Percentiles rank a stretch among this genome's conserved stretches.
Evolutionary conservation across 2,113 vertebrate species (phyloP).

Genomic region (Lota lota): DNA sequence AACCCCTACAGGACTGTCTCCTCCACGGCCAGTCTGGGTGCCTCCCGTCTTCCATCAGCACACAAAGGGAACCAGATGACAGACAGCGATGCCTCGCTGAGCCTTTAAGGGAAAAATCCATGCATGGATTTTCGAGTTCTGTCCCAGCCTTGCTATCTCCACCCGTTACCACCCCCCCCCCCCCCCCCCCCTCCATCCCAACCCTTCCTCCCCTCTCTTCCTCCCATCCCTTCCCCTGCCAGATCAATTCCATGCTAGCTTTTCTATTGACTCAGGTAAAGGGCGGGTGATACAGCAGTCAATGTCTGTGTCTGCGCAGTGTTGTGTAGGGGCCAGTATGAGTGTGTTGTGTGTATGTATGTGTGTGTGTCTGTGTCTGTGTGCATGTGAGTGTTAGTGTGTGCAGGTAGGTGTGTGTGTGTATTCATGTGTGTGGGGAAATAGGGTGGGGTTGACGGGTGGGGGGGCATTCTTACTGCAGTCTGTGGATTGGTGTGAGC

Average conservation of each 20-base stretch:
- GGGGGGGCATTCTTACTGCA: not conserved
- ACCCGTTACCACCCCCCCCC: constrained; percentile 3
- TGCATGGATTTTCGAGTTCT: constrained; percentile 60
- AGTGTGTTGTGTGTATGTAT: constrained; percentile 10
- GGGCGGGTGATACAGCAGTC: constrained; percentile 62
- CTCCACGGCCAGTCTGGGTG: not conserved
- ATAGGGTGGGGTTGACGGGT: not conserved
- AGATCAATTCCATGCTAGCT: constrained; percentile 63
- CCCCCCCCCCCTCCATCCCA: not conserved
- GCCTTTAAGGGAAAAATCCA: constrained; percentile 43
- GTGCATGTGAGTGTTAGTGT: not conserved
- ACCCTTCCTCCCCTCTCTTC: not conserved
- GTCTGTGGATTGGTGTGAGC: not conserved
- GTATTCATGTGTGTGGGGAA: not conserved
- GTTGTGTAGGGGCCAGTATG: constrained; percentile 25
- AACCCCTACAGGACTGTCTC: constrained; percentile 25
- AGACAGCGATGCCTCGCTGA: constrained; percentile 38
- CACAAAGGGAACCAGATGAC: constrained; percentile 30
- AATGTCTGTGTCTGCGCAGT: constrained; percentile 60
- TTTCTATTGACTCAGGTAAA: constrained; percentile 69
- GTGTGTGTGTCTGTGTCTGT: constrained; percentile 2
- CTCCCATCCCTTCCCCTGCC: constrained; percentile 27
- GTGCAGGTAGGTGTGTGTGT: not conserved
- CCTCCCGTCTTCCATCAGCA: constrained; percentile 31
- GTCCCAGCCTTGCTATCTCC: constrained; percentile 14